Conservation (phyloP, 2,797 vertebrate species). For the Malurus splendens region DNA sequence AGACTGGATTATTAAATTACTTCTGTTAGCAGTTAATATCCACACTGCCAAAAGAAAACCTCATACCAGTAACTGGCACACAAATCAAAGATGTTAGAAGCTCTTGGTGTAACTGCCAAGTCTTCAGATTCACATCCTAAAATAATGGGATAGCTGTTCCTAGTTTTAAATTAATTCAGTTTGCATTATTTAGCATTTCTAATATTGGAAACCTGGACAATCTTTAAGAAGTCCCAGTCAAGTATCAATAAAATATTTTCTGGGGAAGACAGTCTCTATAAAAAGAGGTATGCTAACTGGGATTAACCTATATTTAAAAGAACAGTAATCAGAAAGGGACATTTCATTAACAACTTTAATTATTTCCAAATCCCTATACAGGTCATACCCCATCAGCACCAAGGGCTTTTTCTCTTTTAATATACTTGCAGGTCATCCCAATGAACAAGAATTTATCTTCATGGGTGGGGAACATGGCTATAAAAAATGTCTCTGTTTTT, state of each 20-base stretch:
- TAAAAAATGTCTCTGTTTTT: background rate
- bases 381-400: constrained; percentile 59
- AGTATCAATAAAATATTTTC: background rate
- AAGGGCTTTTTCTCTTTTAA: background rate
- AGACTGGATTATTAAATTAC: background rate
- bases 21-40: background rate
- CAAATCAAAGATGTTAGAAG: background rate
- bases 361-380: constrained; percentile 69
- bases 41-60: background rate
- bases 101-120: background rate
- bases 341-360: constrained; percentile 66
- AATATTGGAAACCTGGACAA: background rate
- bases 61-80: background rate
- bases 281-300: constrained; percentile 48
- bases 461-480: background rate
- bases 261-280: constrained; percentile 19
- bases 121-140: background rate
- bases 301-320: constrained; percentile 65
- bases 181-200: constrained; percentile 13
- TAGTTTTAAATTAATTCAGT: background rate
- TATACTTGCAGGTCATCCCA: constrained; percentile 26
- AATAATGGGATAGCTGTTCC: constrained; percentile 14
- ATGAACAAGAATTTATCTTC: background rate
- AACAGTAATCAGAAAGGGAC: constrained; percentile 50
- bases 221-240: constrained; percentile 2